These are phyloP conservation scores for Bombus superbus DNA, from an alignment of 1,140 invertebrate species.

Conservation along the genomic window DNA sequence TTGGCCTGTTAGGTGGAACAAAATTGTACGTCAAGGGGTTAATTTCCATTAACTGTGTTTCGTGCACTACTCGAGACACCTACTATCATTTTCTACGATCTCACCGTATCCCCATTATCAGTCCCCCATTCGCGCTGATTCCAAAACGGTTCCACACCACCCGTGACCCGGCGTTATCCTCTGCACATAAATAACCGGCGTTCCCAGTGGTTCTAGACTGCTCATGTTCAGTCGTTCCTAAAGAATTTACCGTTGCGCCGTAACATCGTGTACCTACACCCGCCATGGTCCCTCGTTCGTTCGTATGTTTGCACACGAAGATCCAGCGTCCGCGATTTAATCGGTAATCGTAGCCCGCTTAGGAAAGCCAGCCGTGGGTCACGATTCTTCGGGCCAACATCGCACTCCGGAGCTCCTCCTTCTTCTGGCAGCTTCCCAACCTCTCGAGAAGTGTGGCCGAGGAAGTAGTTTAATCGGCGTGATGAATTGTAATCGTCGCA, in stretches of 20 bases:
- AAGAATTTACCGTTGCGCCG: slow-evolving; percentile 28
- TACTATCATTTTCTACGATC: background rate
- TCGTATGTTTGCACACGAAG: slow-evolving; percentile 42
- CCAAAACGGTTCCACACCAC: background rate
- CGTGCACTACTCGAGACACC: background rate
- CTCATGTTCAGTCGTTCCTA: slow-evolving; percentile 26
- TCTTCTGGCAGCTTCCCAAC: slow-evolving; percentile 14
- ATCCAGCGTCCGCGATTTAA: slow-evolving; percentile 45
- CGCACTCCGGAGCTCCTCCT: background rate
- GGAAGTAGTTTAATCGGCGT: slow-evolving; percentile 55
- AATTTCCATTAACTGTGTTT: background rate
- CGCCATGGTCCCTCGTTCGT: background rate
- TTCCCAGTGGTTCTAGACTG: background rate
- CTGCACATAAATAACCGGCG: slow-evolving; percentile 14
- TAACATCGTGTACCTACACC: slow-evolving; percentile 42
- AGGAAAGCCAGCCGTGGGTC: slow-evolving; percentile 32
- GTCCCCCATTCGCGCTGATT: background rate
- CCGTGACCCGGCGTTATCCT: slow-evolving; percentile 10
- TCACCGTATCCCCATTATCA: background rate
- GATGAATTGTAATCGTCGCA: slow-evolving; percentile 68
- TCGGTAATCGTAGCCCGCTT: slow-evolving; percentile 32
- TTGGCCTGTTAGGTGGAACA: too few relatives aligned
- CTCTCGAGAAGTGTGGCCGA: background rate
- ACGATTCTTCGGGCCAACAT: slow-evolving; percentile 9
- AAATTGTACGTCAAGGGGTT: too few relatives aligned